Evolutionary conservation across 2,797 vertebrate genomes (phyloP), one percentile per base, ranked within the genome.

Genomic region (Limnodromus scolopaceus): DNA sequence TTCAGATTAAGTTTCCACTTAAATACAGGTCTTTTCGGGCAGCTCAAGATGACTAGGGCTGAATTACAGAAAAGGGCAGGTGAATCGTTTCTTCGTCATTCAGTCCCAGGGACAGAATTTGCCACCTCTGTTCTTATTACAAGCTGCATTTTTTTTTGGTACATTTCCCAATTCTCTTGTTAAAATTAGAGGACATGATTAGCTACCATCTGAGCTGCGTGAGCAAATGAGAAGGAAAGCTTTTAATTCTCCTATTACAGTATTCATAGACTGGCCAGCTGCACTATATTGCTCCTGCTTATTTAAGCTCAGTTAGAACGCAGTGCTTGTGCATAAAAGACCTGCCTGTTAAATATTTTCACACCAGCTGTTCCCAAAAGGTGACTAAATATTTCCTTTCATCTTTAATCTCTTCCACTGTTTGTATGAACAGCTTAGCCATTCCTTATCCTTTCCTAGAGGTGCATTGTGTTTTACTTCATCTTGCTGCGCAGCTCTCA

Each of bases 361-460:
- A 94, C 84, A 90, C 80, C 88, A 85, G 89, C 94, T 95, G 93
- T 79, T 96, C 91, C 76, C 87, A 53, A 96, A 96, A 97, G 94
- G 93, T 96, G 96, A 90, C 91, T 92, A 95, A 97, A 95, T 96
- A 97, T 97, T 97, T 96, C 75, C 88, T 96, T 97, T 96, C 58
- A 94, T 94, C 89, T 96, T 90, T 97, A 95, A 96, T 97, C 80
- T 95, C 89, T 83, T 94, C 43, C 60, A 58, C 19, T 65, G 84
- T 90, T 96, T 92, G 92, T 68, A 89, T 51, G 68, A 90, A 85
- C 24, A 87, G 84, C 65, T 95, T 86, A 94, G 89, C 43, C 39
- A 32, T 34, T 51, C 80, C 84, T 93, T 63, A 87, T 54, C 61
- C 90, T 61, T 91, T 95, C 85, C 49, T 34, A 66, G 75, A 45